These are phyloP conservation scores for Gibbula magus DNA, from an alignment of 2,888 invertebrate genomes.

Conservation along the genomic window DNA sequence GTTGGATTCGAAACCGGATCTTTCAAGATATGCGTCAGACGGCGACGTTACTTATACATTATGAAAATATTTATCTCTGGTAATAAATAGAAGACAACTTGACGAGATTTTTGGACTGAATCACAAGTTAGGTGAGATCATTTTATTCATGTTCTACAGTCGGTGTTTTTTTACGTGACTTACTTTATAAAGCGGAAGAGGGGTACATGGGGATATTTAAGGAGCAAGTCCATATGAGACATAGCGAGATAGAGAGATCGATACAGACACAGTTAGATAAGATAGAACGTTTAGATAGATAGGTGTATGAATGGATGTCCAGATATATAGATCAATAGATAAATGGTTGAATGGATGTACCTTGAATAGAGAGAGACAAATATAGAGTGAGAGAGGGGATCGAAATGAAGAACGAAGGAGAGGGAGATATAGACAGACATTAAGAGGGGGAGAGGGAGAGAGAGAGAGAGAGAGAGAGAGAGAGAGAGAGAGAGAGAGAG, in stretches of 20 bases:
- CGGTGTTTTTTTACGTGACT: neutral
- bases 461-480: neutral
- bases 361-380: conserved; percentile 22
- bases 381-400: too few relatives aligned
- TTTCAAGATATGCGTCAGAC: too few relatives aligned
- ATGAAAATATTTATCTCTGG: neutral
- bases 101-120: neutral
- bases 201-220: neutral
- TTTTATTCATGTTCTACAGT: neutral
- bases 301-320: neutral
- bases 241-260: too few relatives aligned
- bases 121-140: neutral
- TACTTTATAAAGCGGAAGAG: neutral
- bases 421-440: neutral
- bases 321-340: too few relatives aligned
- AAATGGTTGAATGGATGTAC: too few relatives aligned
- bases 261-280: too few relatives aligned
- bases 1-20: too few relatives aligned
- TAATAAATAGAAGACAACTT: neutral
- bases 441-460: neutral
- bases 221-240: too few relatives aligned
- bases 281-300: neutral
- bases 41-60: too few relatives aligned
- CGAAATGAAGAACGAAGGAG: too few relatives aligned
- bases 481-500: neutral